Conservation (phyloP, 2,888 invertebrate genomes). For the Leucoma salicis region DNA sequence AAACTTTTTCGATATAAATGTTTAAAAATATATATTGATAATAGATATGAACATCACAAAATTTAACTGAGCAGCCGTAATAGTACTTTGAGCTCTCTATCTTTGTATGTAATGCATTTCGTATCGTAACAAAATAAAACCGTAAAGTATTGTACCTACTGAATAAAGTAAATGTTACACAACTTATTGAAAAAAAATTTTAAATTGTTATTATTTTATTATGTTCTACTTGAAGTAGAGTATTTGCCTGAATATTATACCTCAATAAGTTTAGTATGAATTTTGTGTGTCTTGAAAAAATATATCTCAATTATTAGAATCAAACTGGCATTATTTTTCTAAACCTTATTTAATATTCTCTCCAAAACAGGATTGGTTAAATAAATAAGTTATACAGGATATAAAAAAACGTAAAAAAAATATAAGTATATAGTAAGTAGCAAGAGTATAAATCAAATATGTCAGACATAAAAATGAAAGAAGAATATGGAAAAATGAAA, state of each 20-base stretch:
- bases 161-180: conserved; percentile 44
- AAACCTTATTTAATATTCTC: neutral
- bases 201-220: conserved; percentile 60
- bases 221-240: conserved; percentile 65
- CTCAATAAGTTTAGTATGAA: conserved; percentile 77
- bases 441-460: too few species aligned
- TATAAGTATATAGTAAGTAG: too few species aligned
- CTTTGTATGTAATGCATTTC: conserved; percentile 54
- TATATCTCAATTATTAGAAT: conserved; percentile 71
- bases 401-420: too few species aligned
- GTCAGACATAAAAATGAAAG: too few species aligned
- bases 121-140: conserved; percentile 53
- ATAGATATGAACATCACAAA: conserved; percentile 47
- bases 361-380: too few species aligned
- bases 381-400: too few species aligned
- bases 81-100: conserved; percentile 60
- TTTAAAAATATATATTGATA: conserved; percentile 26
- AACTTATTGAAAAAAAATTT: conserved; percentile 47
- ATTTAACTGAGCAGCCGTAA: conserved; percentile 45
- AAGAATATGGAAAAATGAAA: too few species aligned
- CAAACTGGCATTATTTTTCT: conserved; percentile 49
- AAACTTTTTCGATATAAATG: conserved; percentile 30
- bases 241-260: conserved; percentile 75
- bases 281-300: conserved; percentile 73
- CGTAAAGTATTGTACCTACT: conserved; percentile 42